Base-by-base conservation (phyloP, 2,888 invertebrate genomes). In the Ethmia dodecea region DNA sequence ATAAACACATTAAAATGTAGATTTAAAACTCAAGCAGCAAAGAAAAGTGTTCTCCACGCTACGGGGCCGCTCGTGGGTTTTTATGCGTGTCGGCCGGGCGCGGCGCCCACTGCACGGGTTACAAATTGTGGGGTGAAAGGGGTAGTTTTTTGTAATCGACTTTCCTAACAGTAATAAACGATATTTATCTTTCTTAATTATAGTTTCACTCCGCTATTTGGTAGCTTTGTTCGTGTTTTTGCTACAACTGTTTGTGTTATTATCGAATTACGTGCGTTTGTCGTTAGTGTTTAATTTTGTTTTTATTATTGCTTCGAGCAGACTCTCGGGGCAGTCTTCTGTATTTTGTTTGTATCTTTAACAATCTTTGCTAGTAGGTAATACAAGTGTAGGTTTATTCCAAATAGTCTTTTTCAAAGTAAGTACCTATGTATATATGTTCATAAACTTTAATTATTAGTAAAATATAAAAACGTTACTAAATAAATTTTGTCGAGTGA, bases 141-240 rank as follows among this genome's bases (percentile, higher is more conserved):
- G 86, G 84, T 83, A 81, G 78, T 80, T 86, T 86, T 84, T 86
- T 81, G 72, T 81, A 84, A 83, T 84, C 84, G 83, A 84, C 86
- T 86, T 84, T 79, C 69, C 77, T 84, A 81, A 81, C 81, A 72
- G 86, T 86, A 86, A 86, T 86, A 86, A 86, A 86, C 79, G 80
- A 84, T 86, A 86, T 86, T 86, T 86, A 86, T 86, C 86, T 86
- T 86, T 80, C 78, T 84, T 86, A 86, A 86, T 86, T 86, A 86
- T 80, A 78, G 77, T 72, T 71, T 72, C 69, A 72, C 73, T 81
- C 64, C 63, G 69, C 69, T 70, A 61, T 75, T 80, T 80, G 74
- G 80, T 80, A 81, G 80, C 76, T 63, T 56, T 67, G 70, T 74
- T 69, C 79, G 72, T 83, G 78, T 86, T 81, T 76, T 73, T 67